phyloP scores from a whole-genome alignment of 2,797 vertebrate species.

The Lemur catta region DNA sequence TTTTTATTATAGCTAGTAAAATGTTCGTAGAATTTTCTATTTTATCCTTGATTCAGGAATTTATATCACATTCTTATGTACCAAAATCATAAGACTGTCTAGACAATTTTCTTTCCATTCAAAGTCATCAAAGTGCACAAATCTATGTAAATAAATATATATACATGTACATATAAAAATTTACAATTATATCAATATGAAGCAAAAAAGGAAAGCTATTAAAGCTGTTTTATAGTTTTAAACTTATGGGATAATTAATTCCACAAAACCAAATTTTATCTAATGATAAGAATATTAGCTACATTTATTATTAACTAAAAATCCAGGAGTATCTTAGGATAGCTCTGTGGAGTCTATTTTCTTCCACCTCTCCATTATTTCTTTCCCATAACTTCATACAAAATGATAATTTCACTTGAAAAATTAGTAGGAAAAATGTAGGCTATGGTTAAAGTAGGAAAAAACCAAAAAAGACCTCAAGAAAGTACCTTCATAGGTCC shows the following conservation, averaged over 20 bases:
- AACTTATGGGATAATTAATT: slow-evolving; percentile 4
- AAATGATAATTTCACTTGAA: slow-evolving; percentile 40
- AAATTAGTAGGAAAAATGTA: background rate
- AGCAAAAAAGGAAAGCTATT: slow-evolving; percentile 4
- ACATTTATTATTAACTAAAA: slow-evolving; percentile 35
- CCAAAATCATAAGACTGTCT: slow-evolving; percentile 3
- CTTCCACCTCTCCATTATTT: background rate
- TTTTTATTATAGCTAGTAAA: slow-evolving; percentile 44
- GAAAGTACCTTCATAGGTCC: background rate
- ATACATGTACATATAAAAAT: background rate
- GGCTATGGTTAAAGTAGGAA: background rate
- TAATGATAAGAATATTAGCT: slow-evolving; percentile 17
- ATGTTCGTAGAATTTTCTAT: slow-evolving; percentile 23
- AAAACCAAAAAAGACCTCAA: background rate
- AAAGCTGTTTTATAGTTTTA: slow-evolving; percentile 19
- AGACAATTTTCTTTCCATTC: slow-evolving; percentile 6
- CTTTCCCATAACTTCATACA: slow-evolving; percentile 17
- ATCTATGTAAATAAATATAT: slow-evolving; percentile 36
- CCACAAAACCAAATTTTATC: slow-evolving; percentile 22
- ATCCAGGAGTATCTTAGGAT: background rate
- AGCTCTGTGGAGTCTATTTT: background rate
- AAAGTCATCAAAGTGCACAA: slow-evolving; percentile 4
- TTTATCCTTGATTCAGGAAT: slow-evolving; percentile 25
- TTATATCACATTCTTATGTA: background rate
- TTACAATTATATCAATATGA: background rate